Evolutionary conservation across 2,113 vertebrate genomes (phyloP).

Genomic region (Vidua macroura): DNA sequence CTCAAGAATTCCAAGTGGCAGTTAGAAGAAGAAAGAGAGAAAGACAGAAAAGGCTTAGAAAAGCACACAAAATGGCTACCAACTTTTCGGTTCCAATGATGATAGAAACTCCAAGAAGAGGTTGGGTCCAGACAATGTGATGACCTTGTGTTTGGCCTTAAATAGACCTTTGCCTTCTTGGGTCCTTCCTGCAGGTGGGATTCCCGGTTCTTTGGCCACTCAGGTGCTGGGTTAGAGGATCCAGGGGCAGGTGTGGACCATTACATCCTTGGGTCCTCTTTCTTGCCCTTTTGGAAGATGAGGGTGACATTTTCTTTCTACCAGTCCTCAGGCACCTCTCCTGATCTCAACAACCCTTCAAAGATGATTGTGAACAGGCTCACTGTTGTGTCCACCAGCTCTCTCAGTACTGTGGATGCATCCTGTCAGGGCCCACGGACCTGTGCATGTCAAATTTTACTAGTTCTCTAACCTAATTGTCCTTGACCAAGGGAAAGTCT

Average conservation of each 20-base stretch:
- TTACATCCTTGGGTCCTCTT: background rate
- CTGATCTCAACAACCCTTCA: background rate
- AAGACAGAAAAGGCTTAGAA: background rate
- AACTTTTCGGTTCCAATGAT: background rate
- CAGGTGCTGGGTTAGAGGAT: background rate
- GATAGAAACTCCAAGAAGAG: background rate
- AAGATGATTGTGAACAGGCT: rapidly evolving
- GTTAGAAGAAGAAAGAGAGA: background rate
- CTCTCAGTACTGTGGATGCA: background rate
- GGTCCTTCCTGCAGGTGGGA: background rate
- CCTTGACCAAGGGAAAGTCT: background rate
- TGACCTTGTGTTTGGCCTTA: background rate
- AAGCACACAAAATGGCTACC: background rate
- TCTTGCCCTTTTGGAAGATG: background rate
- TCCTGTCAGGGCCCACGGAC: rapidly evolving
- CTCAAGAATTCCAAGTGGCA: background rate
- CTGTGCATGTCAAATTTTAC: background rate
- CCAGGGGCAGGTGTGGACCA: background rate
- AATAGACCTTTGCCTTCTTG: background rate
- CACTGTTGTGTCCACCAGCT: background rate
- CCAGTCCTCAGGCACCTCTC: background rate
- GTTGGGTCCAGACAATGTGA: rapidly evolving
- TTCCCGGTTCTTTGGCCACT: background rate
- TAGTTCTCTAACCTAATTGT: rapidly evolving
- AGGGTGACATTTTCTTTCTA: background rate